Base-by-base conservation (phyloP, 1,140 invertebrate species). In the Cydia amplana region DNA sequence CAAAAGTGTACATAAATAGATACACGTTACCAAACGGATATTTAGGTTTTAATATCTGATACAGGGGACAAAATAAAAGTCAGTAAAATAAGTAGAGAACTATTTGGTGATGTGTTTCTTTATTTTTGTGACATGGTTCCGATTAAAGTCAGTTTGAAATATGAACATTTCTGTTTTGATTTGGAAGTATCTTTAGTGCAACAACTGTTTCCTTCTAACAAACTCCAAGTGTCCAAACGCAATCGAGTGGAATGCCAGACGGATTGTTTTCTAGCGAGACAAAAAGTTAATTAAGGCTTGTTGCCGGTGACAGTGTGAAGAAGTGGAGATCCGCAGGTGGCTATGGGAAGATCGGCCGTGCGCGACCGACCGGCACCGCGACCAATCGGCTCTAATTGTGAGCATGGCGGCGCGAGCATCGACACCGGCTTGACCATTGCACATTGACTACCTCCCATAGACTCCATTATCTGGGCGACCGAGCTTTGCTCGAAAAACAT, bases 321-420 rank as follows among this genome's bases (percentile, higher is more conserved):
- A 80, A 80, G 80, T 77, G 74, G 73, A 80, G 78, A 80, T 78
- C 82, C 76, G 85, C 89, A 89, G 87, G 86, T 90, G 88, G 81
- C 83, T 90, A 89, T 92, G 91, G 89, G 89, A 92, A 92, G 88
- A 80, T 78, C 89, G 85, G 82, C 87, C 91, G 91, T 92, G 91
- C 91, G 91, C 89, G 80, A 88, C 91, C 85, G 81, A 79, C 77
- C 73, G 78, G 77, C 86, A 83, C 85, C 91, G 89, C 78, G 82
- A 87, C 91, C 85, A 91, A 92, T 92, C 85, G 87, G 83, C 74
- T 82, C 91, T 92, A 91, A 92, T 91, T 91, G 87, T 87, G 77
- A 82, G 77, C 79, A 84, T 79, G 73, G 79, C 78, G 73, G 82
- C 78, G 79, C 74, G 67, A 70, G 65, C 65, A 70, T 70, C 65